A percentile compares a stretch with the other conserved stretches of the same genome.
These are phyloP conservation scores for Drosophila ogumai DNA, from an alignment of 1,140 invertebrate species.

Conservation along the genomic window DNA sequence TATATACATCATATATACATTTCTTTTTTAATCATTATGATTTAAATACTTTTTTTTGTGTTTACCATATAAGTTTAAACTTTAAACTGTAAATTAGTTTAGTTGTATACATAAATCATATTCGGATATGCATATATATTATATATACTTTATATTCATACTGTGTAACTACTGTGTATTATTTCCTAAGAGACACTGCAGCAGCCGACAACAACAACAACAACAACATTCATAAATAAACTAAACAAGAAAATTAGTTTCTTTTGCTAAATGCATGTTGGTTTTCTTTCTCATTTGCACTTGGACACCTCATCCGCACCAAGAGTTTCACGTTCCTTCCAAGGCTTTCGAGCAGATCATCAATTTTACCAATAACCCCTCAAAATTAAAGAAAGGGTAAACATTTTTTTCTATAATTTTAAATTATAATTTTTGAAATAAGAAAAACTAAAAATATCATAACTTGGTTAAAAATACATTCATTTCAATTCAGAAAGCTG, in stretches of 20 bases:
- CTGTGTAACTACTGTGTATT: slow-evolving; percentile 47
- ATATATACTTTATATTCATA: slow-evolving; percentile 57
- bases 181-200: slow-evolving; percentile 42
- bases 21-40: slow-evolving; percentile 23
- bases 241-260: slow-evolving; percentile 58
- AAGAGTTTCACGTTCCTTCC: too few relatives aligned
- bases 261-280: slow-evolving; percentile 28
- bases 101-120: slow-evolving; percentile 37
- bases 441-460: too few relatives aligned
- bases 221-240: slow-evolving; percentile 56
- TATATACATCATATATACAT: slow-evolving; percentile 19
- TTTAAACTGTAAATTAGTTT: slow-evolving; percentile 26
- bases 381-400: too few relatives aligned
- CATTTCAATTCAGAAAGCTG: too few relatives aligned
- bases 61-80: slow-evolving; percentile 35
- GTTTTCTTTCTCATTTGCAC: not conserved
- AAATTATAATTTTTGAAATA: too few relatives aligned
- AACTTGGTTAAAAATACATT: too few relatives aligned
- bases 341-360: not conserved
- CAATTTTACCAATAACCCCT: too few relatives aligned
- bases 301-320: not conserved
- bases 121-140: slow-evolving; percentile 45
- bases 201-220: slow-evolving; percentile 27
- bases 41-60: slow-evolving; percentile 7
- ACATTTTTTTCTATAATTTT: too few relatives aligned